Base-by-base conservation (phyloP, 2,888 invertebrate genomes). In the Caradrina kadenii region DNA sequence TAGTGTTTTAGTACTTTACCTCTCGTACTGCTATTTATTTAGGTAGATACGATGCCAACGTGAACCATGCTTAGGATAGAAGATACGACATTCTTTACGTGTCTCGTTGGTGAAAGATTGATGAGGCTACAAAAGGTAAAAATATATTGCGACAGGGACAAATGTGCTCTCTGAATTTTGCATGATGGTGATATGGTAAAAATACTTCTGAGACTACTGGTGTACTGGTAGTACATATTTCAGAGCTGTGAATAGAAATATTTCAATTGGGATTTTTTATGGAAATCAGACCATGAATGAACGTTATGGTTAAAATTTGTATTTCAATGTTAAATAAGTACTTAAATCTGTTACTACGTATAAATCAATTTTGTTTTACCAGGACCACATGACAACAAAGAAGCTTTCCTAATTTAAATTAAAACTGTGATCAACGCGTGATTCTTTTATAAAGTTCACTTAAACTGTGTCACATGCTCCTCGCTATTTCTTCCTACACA, bases 71-170 rank as follows among this genome's bases (percentile, higher is more conserved):
- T 42, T 48, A 17, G 52, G 22, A 19, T 8, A 53, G 13, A 13
- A 56, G 22, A 21, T 45, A 62, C 59, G 42, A 49, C 39, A 63
- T 63, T 62, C 56, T 54, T 56, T 62, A 56, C 62, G 67, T 26
- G 48, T 76, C 50, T 54, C 50, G 50, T 70, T 66, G 66, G 54
- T 64, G 31, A 63, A 81, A 78, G 78, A 78, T 78, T 72, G 63
- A 78, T 81, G 72, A 60, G 22, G 53, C 64, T 69, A 69, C 53
- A 76, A 81, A 76, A 81, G 63, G 55, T 76, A 76, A 76, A 76
- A 76, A 63, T 6, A 56, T 65, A 76, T 80, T 53, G 45, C 26
- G 81, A 76, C 77, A 53, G 39, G 19, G 69, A 80, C 77, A 77
- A 80, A 80, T 80, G 63, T n/a, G 26, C 50, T 35, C 63, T 35